phyloP scores from a whole-genome alignment of 2,888 invertebrate species.

The Hermaeophaga mercurialis region DNA sequence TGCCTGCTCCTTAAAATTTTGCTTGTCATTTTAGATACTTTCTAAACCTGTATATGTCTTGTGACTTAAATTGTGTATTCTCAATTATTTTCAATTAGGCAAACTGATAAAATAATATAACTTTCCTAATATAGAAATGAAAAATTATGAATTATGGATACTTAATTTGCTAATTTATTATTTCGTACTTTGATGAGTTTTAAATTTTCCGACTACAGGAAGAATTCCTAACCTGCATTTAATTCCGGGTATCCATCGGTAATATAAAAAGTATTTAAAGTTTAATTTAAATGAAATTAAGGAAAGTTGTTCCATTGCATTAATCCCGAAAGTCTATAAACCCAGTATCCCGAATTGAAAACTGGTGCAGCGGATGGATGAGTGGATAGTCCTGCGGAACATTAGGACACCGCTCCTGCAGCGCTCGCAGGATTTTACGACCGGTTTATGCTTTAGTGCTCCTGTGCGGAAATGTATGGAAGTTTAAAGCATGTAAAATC shows the following conservation, averaged over 20 bases:
- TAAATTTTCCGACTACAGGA: too few relatives aligned
- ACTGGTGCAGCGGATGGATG: conserved; percentile 21
- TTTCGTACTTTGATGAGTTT: too few relatives aligned
- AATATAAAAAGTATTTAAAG: conserved; percentile 15
- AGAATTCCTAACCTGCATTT: too few relatives aligned
- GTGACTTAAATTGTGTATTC: too few relatives aligned
- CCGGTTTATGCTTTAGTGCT: conserved; percentile 54
- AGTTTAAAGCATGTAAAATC: conserved; percentile 52
- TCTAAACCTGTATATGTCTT: too few relatives aligned
- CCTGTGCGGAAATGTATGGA: conserved; percentile 51
- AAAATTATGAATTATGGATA: too few relatives aligned
- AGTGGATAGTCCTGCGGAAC: conserved; percentile 17
- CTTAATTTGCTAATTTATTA: too few relatives aligned
- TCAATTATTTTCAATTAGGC: too few relatives aligned
- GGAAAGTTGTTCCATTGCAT: conserved; percentile 15
- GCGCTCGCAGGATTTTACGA: conserved; percentile 47
- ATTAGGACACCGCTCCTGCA: conserved; percentile 25
- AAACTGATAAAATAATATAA: too few relatives aligned
- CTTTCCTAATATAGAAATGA: too few relatives aligned
- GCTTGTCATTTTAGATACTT: too few relatives aligned
- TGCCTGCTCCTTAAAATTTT: too few relatives aligned
- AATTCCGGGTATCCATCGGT: not conserved
- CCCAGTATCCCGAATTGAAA: conserved; percentile 25
- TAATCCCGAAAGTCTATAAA: conserved; percentile 22
- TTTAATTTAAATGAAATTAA: conserved; percentile 18